Evolutionary conservation across 2,797 vertebrate species (phyloP), one percentile per base, ranked within the genome.

Genomic region (Myotis myotis): DNA sequence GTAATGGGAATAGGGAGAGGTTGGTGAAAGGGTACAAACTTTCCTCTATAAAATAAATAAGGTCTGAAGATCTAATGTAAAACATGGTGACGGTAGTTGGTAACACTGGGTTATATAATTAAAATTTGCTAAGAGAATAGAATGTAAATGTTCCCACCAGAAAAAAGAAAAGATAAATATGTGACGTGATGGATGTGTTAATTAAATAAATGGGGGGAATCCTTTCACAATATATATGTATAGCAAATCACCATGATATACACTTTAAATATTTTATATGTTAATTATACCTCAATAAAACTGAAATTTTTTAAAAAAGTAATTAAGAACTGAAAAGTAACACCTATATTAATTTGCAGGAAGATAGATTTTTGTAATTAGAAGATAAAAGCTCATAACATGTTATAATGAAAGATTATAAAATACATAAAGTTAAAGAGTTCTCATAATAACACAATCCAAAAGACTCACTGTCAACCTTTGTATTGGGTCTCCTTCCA

Each of bases 351-450:
- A 55, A 87, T 86, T 95, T 89, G 10, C 9, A 93, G 28, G 36
- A 9, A 87, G 47, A 80, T 3, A 55, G 15, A 10, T 86, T 91
- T 83, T 89, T 88, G 74, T 94, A 82, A 80, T 89, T 28, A 88
- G 47, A 41, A 49, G 8, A 13, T 49, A 51, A 81, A 72, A 84
- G 3, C 33, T 94, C 85, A 60, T 79, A 87, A 70, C 36, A 76
- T 30, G 9, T 53, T 64, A 68, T 75, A n/a, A 6, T 30, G 25
- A 91, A 72, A 79, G 19, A 79, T 68, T 91, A 11, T 64, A 44
- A 93, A 94, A 84, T 75, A 84, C 11, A 57, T 47, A 51, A 88
- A 89, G 12, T 53, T 47, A 83, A 87, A 83, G 20, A 30, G 9
- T 78, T 51, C 25, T 81, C 13, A 70, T 12, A 87, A 72, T 81